phyloP scores from a whole-genome alignment of 2,113 vertebrate genomes.

The Myotis lucifugus region DNA sequence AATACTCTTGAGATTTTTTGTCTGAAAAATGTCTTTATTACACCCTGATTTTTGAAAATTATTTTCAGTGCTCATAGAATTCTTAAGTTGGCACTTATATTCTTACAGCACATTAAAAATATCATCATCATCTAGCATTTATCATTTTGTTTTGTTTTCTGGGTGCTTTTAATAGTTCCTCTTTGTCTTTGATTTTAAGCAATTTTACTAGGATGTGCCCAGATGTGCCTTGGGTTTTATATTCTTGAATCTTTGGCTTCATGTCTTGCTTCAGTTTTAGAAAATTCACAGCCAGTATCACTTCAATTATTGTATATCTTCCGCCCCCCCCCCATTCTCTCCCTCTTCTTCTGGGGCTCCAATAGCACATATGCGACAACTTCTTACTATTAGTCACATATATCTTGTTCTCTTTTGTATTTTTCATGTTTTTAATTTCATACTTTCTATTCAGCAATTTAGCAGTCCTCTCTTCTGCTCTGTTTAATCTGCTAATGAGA shows the following conservation, averaged over 20 bases:
- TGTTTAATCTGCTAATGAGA: background rate
- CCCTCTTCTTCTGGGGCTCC: background rate
- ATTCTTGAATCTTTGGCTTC: background rate
- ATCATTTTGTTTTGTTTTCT: background rate
- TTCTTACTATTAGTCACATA: background rate
- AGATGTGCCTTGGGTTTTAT: background rate
- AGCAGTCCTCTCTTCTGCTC: background rate
- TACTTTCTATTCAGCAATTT: background rate
- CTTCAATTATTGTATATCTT: background rate
- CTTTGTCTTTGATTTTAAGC: conserved; percentile 47
- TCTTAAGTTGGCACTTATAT: background rate
- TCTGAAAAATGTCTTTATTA: background rate
- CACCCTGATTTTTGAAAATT: background rate
- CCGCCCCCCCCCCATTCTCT: background rate
- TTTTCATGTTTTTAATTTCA: background rate
- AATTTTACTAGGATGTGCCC: background rate
- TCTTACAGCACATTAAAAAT: background rate
- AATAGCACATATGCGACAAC: background rate
- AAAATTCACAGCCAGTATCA: background rate
- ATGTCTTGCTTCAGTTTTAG: background rate
- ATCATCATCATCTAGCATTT: background rate
- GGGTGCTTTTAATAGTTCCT: background rate
- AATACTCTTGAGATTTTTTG: background rate
- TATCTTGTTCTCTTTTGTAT: background rate
- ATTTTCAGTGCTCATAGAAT: background rate